Conservation (phyloP, 2,888 invertebrate genomes). For the Agrochola circellaris region DNA sequence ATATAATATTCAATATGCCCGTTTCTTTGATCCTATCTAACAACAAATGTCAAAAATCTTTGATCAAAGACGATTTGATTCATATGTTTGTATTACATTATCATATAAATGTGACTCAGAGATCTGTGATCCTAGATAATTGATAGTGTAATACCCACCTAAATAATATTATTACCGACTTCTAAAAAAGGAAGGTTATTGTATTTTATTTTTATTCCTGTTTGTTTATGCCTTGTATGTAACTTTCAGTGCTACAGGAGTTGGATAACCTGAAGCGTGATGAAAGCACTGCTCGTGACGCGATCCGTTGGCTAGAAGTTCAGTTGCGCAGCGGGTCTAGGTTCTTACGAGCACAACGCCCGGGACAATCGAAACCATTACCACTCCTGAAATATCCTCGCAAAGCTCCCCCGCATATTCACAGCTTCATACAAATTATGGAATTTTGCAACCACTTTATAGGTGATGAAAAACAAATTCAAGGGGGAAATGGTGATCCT, state of each 20-base stretch:
- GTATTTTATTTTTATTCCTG: constrained; percentile 25
- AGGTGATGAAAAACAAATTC: constrained; percentile 80
- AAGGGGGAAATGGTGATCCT: constrained; percentile 82
- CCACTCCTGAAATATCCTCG: constrained; percentile 89
- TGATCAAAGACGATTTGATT: no score
- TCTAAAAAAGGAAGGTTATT: no score
- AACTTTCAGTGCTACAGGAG: constrained; percentile 94
- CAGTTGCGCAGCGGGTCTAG: constrained; percentile 97
- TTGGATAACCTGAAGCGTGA: constrained; percentile 97
- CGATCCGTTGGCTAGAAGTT: constrained; percentile 97
- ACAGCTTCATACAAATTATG: constrained; percentile 94
- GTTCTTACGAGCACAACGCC: constrained; percentile 96
- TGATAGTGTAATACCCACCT: no score
- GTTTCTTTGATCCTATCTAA: no score
- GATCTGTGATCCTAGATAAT: no score
- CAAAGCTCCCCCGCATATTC: constrained; percentile 87
- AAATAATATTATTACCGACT: no score
- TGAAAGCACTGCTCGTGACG: constrained; percentile 96
- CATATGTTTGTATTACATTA: no score
- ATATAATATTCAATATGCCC: no score
- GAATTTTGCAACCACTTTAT: constrained; percentile 96
- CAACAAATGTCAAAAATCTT: no score
- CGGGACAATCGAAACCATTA: constrained; percentile 94
- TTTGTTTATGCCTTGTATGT: constrained; percentile 23
- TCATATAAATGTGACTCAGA: no score